Evolutionary conservation across 2,888 invertebrate genomes (phyloP).

Genomic region (Acrobasis consociella): DNA sequence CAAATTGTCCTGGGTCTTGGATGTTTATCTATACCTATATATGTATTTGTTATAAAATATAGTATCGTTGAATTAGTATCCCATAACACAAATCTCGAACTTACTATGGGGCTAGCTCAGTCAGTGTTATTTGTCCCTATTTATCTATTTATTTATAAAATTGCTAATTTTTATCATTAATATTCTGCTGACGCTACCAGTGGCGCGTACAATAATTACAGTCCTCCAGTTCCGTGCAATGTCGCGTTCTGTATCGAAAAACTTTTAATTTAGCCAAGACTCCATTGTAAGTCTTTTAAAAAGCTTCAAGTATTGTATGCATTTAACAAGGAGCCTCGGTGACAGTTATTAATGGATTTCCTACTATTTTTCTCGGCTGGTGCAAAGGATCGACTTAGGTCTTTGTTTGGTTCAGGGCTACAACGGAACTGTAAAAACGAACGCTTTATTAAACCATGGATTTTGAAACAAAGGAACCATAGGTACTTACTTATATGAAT

Average conservation of each 20-base stretch:
- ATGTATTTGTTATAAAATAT: no score
- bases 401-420: conserved; percentile 62
- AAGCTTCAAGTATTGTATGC: conserved; percentile 82
- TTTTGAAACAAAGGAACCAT: conserved; percentile 15
- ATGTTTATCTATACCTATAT: no score
- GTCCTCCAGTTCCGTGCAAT: conserved; percentile 76
- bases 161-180: conserved; percentile 7
- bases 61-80: no score
- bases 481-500: background rate
- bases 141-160: no score
- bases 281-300: conserved; percentile 80
- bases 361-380: conserved; percentile 78
- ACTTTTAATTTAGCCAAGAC: conserved; percentile 83
- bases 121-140: no score
- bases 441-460: conserved; percentile 15
- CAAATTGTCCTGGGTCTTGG: no score
- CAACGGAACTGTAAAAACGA: conserved; percentile 34
- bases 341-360: conserved; percentile 80
- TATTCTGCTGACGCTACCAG: conserved; percentile 47
- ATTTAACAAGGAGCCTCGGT: conserved; percentile 79
- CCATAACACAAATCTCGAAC: no score
- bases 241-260: conserved; percentile 80
- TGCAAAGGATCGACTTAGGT: conserved; percentile 75
- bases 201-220: conserved; percentile 70
- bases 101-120: no score